Conservation (phyloP, 2,797 vertebrate genomes). For the Micropoecilia bifurca region DNA sequence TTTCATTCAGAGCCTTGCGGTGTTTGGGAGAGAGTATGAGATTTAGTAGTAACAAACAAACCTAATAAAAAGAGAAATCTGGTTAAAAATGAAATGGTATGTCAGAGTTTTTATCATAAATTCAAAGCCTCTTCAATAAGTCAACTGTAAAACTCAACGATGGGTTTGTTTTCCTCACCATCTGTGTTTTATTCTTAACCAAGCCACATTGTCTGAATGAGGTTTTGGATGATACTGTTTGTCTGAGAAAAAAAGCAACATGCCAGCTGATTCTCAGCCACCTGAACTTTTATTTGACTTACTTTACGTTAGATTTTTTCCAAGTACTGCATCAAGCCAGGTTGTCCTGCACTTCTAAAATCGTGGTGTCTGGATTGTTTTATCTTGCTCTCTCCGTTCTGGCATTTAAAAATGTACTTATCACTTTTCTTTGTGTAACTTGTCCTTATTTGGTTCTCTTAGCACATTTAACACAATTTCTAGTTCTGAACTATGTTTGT, state of each 20-base stretch:
- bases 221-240: conserved; percentile 41
- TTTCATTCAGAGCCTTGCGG: not conserved
- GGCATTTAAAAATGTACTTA: not conserved
- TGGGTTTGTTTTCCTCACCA: not conserved
- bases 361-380: conserved; percentile 12
- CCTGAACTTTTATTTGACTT: conserved; percentile 8
- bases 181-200: not conserved
- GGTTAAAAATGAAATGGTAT: not conserved
- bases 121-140: not conserved
- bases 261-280: conserved; percentile 42
- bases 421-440: conserved; percentile 4
- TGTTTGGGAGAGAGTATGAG: not conserved
- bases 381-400: not conserved
- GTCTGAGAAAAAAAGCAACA: conserved; percentile 2
- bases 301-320: conserved; percentile 16
- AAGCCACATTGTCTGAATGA: conserved; percentile 29
- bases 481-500: not conserved
- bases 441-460: not conserved
- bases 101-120: not conserved
- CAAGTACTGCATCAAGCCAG: conserved; percentile 14
- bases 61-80: not conserved
- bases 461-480: conserved; percentile 1
- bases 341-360: conserved; percentile 21
- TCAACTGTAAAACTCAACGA: not conserved
- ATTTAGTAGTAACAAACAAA: not conserved